Evolutionary conservation across 2,797 vertebrate species (phyloP).

Genomic region (Chrysolophus pictus): DNA sequence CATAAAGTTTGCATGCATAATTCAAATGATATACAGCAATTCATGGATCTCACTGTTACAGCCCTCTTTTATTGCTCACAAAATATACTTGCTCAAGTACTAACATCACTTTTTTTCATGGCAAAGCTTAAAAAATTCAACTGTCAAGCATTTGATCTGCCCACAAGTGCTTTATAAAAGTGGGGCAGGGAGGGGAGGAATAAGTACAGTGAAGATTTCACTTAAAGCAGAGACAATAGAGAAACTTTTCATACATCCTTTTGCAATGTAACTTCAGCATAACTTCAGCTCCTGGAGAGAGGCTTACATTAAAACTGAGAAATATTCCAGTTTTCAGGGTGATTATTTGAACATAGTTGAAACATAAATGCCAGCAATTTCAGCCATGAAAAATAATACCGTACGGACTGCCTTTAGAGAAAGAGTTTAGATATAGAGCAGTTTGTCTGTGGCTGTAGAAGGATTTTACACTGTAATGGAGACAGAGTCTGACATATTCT

Average conservation of each 20-base stretch:
- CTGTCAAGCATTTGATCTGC: background rate
- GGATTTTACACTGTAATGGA: background rate
- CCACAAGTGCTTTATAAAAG: background rate
- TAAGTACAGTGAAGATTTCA: background rate
- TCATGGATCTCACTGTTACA: constrained; percentile 46
- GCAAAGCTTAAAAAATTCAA: constrained; percentile 42
- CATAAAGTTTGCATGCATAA: constrained; percentile 69
- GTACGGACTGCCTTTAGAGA: background rate
- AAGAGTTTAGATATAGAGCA: background rate
- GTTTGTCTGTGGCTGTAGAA: background rate
- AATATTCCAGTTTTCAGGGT: background rate
- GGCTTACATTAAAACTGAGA: background rate
- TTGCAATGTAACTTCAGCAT: background rate
- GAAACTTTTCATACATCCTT: background rate
- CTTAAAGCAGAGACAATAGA: background rate
- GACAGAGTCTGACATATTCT: background rate
- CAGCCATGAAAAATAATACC: background rate
- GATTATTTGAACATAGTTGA: background rate
- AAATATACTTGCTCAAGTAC: constrained; percentile 51
- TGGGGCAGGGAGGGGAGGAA: fast-evolving
- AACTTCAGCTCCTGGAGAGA: background rate
- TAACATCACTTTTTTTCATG: constrained; percentile 27
- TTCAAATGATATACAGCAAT: constrained; percentile 61
- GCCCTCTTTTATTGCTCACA: constrained; percentile 24
- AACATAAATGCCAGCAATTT: background rate